A percentile compares a stretch with the other conserved stretches of the same genome.
Conservation (phyloP, 2,113 vertebrate genomes). For the Lepisosteus oculatus region DNA sequence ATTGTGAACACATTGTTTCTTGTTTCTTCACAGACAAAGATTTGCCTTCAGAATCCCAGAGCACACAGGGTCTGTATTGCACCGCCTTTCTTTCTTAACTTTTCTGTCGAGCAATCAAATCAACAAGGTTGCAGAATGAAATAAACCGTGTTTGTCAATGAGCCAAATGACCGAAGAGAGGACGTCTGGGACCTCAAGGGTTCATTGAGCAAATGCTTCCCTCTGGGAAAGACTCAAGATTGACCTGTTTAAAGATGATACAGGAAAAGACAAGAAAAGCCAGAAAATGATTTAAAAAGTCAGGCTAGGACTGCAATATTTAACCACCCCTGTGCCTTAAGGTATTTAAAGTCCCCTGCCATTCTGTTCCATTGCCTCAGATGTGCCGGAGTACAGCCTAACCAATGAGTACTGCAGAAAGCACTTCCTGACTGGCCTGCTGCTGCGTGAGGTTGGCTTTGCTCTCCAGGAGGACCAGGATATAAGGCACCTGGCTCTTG, state of each 20-base stretch:
- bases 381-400: conserved; percentile 91
- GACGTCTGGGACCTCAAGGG: too few relatives aligned
- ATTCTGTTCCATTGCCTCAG: conserved; percentile 39
- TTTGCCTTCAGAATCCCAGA: conserved; percentile 56
- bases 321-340: too few relatives aligned
- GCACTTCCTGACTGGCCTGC: conserved; percentile 90
- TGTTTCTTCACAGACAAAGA: conserved; percentile 56
- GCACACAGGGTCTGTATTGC: conserved; percentile 64
- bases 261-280: too few relatives aligned
- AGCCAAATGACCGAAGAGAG: too few relatives aligned
- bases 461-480: conserved; percentile 95
- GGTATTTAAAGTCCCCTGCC: background rate
- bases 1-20: background rate
- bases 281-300: too few relatives aligned
- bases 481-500: conserved; percentile 86
- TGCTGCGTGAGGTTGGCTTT: conserved; percentile 90
- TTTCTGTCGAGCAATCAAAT: too few relatives aligned
- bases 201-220: too few relatives aligned
- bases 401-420: conserved; percentile 97
- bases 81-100: conserved; percentile 18
- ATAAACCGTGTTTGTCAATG: too few relatives aligned
- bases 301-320: too few relatives aligned
- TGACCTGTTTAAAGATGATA: too few relatives aligned
- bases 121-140: too few relatives aligned
- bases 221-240: too few relatives aligned